Percentiles rank a stretch among this genome's conserved stretches.
phyloP scores from a whole-genome alignment of 1,140 invertebrate species.

The Pogonomyrmex barbatus region DNA sequence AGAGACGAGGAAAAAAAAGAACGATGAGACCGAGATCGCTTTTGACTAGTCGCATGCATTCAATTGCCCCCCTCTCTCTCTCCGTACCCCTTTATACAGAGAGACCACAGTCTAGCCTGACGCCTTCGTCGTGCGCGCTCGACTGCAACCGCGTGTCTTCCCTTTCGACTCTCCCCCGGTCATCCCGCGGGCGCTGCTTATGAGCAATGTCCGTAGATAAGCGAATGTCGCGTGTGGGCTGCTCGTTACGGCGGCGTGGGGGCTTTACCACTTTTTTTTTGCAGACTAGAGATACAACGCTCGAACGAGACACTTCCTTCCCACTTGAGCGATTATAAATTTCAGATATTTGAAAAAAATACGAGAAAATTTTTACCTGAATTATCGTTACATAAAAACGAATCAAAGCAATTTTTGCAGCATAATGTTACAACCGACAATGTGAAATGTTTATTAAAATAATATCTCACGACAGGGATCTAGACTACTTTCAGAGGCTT shows the following conservation, averaged over 20 bases:
- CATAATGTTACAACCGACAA: too few species aligned
- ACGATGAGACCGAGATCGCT: constrained; percentile 64
- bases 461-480: too few species aligned
- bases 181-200: constrained; percentile 12
- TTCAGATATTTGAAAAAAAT: background rate
- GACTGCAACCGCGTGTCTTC: constrained; percentile 20
- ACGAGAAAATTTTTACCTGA: background rate
- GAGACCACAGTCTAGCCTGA: constrained; percentile 50
- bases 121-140: constrained; percentile 22
- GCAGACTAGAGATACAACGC: background rate
- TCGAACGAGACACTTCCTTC: background rate
- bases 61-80: constrained; percentile 58
- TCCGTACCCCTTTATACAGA: constrained; percentile 45
- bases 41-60: constrained; percentile 72
- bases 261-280: constrained; percentile 22
- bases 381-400: background rate
- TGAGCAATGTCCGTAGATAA: constrained; percentile 21
- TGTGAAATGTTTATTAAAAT: too few species aligned
- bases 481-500: too few species aligned
- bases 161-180: background rate
- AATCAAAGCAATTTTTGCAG: background rate
- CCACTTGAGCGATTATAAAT: background rate
- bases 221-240: constrained; percentile 42
- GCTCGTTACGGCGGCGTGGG: background rate
- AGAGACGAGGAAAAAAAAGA: constrained; percentile 41